Percentiles rank a stretch among this genome's conserved stretches.
Evolutionary conservation across 1,140 invertebrate species (phyloP).

Genomic region (Cotesia vestalis): DNA sequence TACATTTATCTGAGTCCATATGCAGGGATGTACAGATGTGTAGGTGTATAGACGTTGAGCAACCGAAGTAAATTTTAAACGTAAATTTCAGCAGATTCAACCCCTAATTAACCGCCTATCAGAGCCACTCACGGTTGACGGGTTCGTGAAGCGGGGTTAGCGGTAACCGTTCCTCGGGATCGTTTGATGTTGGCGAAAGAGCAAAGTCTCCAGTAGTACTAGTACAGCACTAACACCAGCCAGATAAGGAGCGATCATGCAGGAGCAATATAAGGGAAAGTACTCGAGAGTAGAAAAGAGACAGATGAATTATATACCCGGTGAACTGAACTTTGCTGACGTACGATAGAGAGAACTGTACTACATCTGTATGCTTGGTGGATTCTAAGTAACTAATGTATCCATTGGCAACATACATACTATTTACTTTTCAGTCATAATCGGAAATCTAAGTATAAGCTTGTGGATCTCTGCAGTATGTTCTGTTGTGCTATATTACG

Average conservation of each 20-base stretch:
- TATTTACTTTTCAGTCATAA: slow-evolving; percentile 53
- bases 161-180: slow-evolving; percentile 14
- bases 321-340: slow-evolving; percentile 5
- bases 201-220: background rate
- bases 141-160: slow-evolving; percentile 2
- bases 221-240: background rate
- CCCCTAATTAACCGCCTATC: slow-evolving; percentile 29
- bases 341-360: background rate
- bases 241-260: background rate
- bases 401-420: slow-evolving; percentile 38
- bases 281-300: background rate
- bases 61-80: background rate
- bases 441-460: slow-evolving; percentile 42
- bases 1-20: background rate
- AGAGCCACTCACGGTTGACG: slow-evolving; percentile 24
- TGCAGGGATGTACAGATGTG: background rate
- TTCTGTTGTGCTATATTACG: too few species aligned
- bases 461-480: background rate
- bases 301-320: background rate
- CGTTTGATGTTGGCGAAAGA: slow-evolving; percentile 29
- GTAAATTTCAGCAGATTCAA: slow-evolving; percentile 16
- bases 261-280: slow-evolving; percentile 8
- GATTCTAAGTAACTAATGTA: slow-evolving; percentile 11
- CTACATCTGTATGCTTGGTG: too few species aligned
- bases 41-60: background rate